Evolutionary conservation across 2,113 vertebrate species (phyloP).

Genomic region (Phalacrocorax aristotelis): DNA sequence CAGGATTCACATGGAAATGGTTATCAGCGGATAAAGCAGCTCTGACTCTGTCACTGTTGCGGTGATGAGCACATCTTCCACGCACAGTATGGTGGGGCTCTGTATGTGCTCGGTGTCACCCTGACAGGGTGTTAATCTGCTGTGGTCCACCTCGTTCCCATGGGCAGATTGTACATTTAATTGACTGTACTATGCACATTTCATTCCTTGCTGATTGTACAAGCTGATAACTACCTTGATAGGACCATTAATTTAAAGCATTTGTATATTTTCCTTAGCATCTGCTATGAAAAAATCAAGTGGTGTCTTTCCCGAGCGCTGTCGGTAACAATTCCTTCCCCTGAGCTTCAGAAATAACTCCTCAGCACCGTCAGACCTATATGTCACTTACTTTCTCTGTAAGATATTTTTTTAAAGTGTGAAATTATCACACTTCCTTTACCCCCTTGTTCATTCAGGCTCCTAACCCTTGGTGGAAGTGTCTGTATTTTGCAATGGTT

Average conservation of each 20-base stretch:
- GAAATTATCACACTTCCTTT: background rate
- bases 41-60: accelerated
- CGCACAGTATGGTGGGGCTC: accelerated
- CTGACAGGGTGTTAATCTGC: background rate
- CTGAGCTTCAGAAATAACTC: background rate
- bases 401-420: background rate
- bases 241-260: background rate
- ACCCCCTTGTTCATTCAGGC: background rate
- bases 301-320: background rate
- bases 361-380: background rate
- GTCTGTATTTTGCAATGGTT: background rate
- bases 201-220: background rate
- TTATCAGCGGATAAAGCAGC: background rate
- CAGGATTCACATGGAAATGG: accelerated
- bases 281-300: background rate
- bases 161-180: background rate
- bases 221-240: background rate
- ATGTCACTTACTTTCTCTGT: background rate
- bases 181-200: background rate
- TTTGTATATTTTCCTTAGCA: background rate
- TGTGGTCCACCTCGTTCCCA: background rate
- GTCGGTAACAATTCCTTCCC: background rate
- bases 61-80: background rate
- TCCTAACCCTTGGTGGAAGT: background rate
- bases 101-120: accelerated